Base-by-base conservation (phyloP, 2,888 invertebrate genomes). In the Brenthis daphne region DNA sequence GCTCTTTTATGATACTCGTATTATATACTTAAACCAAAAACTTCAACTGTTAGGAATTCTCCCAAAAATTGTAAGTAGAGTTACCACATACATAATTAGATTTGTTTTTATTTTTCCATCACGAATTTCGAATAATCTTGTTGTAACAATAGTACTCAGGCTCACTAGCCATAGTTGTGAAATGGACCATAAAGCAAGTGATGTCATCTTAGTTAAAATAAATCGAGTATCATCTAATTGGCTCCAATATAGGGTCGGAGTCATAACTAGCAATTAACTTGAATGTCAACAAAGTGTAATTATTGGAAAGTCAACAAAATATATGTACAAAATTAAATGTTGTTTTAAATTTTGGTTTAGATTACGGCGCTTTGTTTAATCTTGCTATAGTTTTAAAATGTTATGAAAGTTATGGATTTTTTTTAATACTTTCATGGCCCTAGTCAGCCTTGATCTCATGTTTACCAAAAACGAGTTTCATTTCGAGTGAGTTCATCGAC, bases 401-500 rank as follows among this genome's bases (percentile, higher is more conserved):
- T 43, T 43, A 8, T 43, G 37, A 43, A 43, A 43, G 37, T 43
- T 47, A 13, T 14, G 24, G 29, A 57, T 11, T 56, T 14, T 14
- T 29, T 56, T 53, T 13, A 37, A 47, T 53, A 53, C 20, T 65
- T 68, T 64, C 55, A 4, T 24, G 43, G 14, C 53, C 71, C 70
- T 71, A 67, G 64, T 76, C 75, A 80, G 77, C 77, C 80, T 76
- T 76, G 76, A 75, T 80, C 77, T 81, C 80, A 78, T 76, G 82
- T 84, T 82, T 81, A 80, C 79, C 79, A 79, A 81, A 82, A 88
- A 90, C 89, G 82, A 84, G 88, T 88, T 89, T 88, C 75, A 80
- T 83, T 89, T 88, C 83, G 78, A 81, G 78, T 76, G 78, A 79
- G 92, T 90, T 92, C 89, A 89, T 82, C 78, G 89, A 71, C 83